Base-by-base conservation (phyloP, 2,888 invertebrate species). In the Lycaena phlaeas region DNA sequence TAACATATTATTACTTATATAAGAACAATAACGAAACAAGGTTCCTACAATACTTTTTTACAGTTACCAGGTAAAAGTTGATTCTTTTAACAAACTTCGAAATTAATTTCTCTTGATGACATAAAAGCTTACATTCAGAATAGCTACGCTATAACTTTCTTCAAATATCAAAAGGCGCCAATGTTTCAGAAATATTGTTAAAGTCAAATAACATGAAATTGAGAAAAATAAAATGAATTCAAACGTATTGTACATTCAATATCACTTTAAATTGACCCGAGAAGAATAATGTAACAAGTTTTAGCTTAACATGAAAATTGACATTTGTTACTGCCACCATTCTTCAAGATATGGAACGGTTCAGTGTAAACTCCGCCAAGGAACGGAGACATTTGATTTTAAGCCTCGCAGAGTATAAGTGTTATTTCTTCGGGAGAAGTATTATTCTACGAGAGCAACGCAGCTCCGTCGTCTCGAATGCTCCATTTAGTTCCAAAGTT, bases 401-500 rank as follows among this genome's bases (percentile, higher is more conserved):
- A 82, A 84, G 81, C 82, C 77, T 78, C 76, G 77, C 73, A 73
- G 75, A 82, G 78, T 82, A 75, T 82, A 82, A 84, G 79, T 81
- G 82, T 82, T 82, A 84, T 84, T 82, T 82, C 81, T 81, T 70
- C 61, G 71, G 59, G 73, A 75, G 77, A 81, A 78, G 81, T 82
- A 84, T 81, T 84, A 84, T 84, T 79, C 81, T 77, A 69, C 75
- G 75, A 72, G 75, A 77, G 74, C 72, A 75, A 72, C 75, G 75
- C 69, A 69, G 73, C 78, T 71, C 69, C 74, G 70, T 67, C 82
- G 78, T 76, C 76, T 79, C 79, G 78, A 84, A 81, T 79, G 79
- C 82, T 81, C 84, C 84, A 82, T 84, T 84, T 81, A 84, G 82
- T 81, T 81, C 73, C 79, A 79, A 84, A 84, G 82, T 82, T 84